Base-by-base conservation (phyloP, 2,113 vertebrate species). In the Peromyscus leucopus region DNA sequence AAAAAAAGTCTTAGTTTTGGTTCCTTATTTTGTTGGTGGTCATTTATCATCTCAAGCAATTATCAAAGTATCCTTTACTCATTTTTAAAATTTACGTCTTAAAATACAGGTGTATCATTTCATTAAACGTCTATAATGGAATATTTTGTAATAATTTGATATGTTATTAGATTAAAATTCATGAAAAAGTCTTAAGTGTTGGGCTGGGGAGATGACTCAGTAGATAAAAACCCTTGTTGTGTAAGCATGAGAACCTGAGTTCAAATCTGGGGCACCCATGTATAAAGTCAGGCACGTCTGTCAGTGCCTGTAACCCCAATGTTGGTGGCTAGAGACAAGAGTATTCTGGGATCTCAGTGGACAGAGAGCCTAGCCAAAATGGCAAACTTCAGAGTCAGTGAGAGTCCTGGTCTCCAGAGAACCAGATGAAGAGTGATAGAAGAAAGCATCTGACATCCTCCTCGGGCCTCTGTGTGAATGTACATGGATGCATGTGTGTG, bases 101-200 rank as follows among this genome's bases (percentile, higher is more conserved):
- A 59, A 84, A 55, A 83, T 61, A 63, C 42, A 39, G 55, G 85
- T 92, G 74, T 89, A 0, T 42, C 13, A 59, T 89, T 95, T 28
- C 78, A 76, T 9, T 55, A 65, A 89, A 71, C 55, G 39, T 59
- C 46, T 89, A 33, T 2, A 17, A 1, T 82, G 7, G 6, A 71
- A 51, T 97, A 16, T 71, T 72, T 51, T n/a, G 57, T 42, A 89
- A 11, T 46, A 55, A 65, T 86, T 93, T 89, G 39, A 89, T 67
- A 67, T 0, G n/a, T 91, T 42, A 59, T 80, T 63, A 83, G 67
- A 88, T 4, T 17, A 93, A 93, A 87, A 31, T 63, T 85, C 9
- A 71, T 57, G 17, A 79, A 69, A 91, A 93, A 7, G 51, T 65
- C 26, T 72, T 80, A 79, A 51, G 12, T 13, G 11, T 46, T 65